Percentiles rank a stretch among this genome's conserved stretches.
Evolutionary conservation across 2,113 vertebrate genomes (phyloP).

Genomic region (Burhinus oedicnemus): DNA sequence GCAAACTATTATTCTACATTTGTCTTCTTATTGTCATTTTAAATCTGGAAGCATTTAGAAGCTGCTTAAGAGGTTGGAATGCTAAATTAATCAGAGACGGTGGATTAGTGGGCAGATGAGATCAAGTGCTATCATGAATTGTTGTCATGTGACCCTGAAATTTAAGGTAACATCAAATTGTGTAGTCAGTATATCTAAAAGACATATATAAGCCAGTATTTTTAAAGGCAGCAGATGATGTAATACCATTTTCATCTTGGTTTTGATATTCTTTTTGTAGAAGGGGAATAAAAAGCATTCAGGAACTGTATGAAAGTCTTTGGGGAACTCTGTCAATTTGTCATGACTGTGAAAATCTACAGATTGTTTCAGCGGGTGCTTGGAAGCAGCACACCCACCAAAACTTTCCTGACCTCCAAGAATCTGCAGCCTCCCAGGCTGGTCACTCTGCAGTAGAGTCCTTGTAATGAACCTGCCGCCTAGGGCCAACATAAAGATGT

Average conservation of each 20-base stretch:
- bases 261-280: not conserved
- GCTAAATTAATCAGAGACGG: slow-evolving; percentile 21
- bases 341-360: not conserved
- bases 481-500: not conserved
- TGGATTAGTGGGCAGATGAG: not conserved
- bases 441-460: not conserved
- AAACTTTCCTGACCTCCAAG: not conserved
- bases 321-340: not conserved
- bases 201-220: not conserved
- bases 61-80: not conserved
- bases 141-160: not conserved
- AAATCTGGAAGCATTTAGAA: slow-evolving; percentile 15
- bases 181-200: not conserved
- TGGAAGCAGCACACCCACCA: not conserved
- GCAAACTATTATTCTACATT: not conserved
- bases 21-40: not conserved
- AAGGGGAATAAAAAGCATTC: not conserved
- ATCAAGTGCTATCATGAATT: not conserved
- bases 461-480: not conserved
- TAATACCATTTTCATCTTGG: not conserved
- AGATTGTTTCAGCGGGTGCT: not conserved
- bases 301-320: not conserved
- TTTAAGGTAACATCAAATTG: not conserved
- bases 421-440: not conserved
- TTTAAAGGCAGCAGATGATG: not conserved